Evolutionary conservation across 2,113 vertebrate genomes (phyloP), one percentile per base, ranked within the genome.

Genomic region (Zapornia atra): DNA sequence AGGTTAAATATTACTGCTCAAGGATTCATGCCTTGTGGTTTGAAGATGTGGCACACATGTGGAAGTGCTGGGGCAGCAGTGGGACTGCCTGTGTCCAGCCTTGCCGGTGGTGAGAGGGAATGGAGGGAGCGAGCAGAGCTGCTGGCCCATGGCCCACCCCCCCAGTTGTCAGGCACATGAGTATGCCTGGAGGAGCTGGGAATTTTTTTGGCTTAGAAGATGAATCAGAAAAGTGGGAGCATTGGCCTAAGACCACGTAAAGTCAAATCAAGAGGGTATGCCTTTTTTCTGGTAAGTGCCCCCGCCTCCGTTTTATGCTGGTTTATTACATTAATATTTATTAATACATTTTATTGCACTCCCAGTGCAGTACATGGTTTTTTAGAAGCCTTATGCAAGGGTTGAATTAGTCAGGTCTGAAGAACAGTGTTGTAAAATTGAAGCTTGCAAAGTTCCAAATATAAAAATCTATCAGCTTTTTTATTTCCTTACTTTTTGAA

Each of bases 101-200:
- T 2, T 31, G n/a, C 61, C 1, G 1, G 18, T 22, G 40, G 38
- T 25, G 26, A 38, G 29, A 51, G 34, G 48, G 69, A 28, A 15
- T 3, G 50, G 56, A 33, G 40, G 65, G 26, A 34, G 13, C 56
- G 15, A 25, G 50, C 25, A 78, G 82, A 89, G 78, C 57, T 71
- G n/a, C 29, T 72, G 48, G 38, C 69, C 91, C 38, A 2, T 11
- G 36, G 44, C 22, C 61, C 20, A 5, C 26, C 68, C 66, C 40
- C 50, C 54, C 56, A 12, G 40, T 2, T 68, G 21, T 26, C 71
- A 76, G 34, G 26, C 11, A 34, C 17, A 22, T 0, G 0, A 64
- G 29, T 16, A 29, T 44, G 25, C 12, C 22, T 69, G 44, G 38
- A 15, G 70, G 17, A 73, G 26, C 51, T 84, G 64, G 69, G 56